phyloP scores from a whole-genome alignment of 2,888 invertebrate species.

The Mellilla xanthometata region DNA sequence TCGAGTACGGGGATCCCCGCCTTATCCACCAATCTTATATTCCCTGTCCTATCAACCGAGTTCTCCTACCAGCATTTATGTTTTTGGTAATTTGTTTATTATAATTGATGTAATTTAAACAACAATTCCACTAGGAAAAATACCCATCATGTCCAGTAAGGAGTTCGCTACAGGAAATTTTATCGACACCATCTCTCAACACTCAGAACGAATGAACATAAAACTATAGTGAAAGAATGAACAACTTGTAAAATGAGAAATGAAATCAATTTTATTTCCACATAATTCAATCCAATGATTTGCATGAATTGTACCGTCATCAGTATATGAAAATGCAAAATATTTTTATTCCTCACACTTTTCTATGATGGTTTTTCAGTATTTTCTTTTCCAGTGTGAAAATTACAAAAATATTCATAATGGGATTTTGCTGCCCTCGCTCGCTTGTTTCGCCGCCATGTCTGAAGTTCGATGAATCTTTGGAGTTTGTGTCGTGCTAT shows the following conservation, averaged over 20 bases:
- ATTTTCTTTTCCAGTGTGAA: slow-evolving; percentile 71
- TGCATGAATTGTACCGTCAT: slow-evolving; percentile 64
- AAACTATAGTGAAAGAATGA: not conserved
- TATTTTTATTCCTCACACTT: slow-evolving; percentile 60
- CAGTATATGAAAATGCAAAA: slow-evolving; percentile 60
- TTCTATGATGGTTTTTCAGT: slow-evolving; percentile 63
- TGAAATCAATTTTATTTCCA: slow-evolving; percentile 37
- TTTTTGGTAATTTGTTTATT: no score
- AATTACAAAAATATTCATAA: slow-evolving; percentile 52
- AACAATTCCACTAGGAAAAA: no score
- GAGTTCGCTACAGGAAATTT: no score
- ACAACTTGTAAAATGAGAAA: slow-evolving; percentile 18
- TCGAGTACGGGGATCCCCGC: no score
- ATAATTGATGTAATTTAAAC: no score
- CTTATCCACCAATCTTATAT: no score
- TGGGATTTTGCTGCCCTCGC: slow-evolving; percentile 67
- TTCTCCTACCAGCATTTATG: no score
- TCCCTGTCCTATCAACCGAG: no score
- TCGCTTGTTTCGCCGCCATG: slow-evolving; percentile 80
- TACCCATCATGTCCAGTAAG: no score
- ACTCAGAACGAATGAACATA: slow-evolving; percentile 6
- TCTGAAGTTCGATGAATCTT: slow-evolving; percentile 79
- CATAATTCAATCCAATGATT: slow-evolving; percentile 49
- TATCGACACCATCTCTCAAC: no score
- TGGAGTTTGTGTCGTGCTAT: slow-evolving; percentile 81